Percentiles rank a stretch among this genome's conserved stretches.
Evolutionary conservation across 2,113 vertebrate genomes (phyloP).

Genomic region (Argyrosomus japonicus): DNA sequence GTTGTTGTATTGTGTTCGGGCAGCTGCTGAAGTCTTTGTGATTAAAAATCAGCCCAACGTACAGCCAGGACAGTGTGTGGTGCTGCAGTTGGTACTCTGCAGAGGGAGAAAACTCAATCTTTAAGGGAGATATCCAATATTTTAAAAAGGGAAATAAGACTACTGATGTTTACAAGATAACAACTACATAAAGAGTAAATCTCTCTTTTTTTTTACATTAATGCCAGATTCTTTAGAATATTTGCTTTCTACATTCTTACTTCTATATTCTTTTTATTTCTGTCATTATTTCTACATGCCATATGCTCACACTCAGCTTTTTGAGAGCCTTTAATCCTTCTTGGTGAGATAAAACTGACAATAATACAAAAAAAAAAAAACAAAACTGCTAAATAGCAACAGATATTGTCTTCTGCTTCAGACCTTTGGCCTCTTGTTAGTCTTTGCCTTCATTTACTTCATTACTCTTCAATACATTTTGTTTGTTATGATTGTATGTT

Average conservation of each 20-base stretch:
- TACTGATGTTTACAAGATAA: background rate
- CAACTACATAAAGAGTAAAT: background rate
- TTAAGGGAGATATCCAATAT: background rate
- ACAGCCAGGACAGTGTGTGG: background rate
- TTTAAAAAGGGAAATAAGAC: background rate
- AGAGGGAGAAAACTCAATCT: background rate
- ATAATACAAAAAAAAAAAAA: no score
- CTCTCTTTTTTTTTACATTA: background rate
- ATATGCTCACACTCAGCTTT: no score
- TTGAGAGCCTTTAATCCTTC: background rate
- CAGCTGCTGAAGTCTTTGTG: slow-evolving; percentile 44
- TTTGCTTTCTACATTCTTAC: background rate
- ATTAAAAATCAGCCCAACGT: background rate
- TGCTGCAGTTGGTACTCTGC: background rate
- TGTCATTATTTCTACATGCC: background rate
- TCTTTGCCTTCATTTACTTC: background rate
- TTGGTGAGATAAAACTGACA: background rate
- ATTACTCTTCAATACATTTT: background rate
- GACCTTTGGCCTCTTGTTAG: background rate
- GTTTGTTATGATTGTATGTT: background rate
- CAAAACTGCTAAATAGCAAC: background rate
- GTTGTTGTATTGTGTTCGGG: slow-evolving; percentile 12
- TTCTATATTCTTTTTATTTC: background rate
- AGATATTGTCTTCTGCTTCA: background rate
- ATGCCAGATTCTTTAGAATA: background rate